Evolutionary conservation across 2,113 vertebrate genomes (phyloP), one percentile per base, ranked within the genome.

Genomic region (Tiliqua scincoides): DNA sequence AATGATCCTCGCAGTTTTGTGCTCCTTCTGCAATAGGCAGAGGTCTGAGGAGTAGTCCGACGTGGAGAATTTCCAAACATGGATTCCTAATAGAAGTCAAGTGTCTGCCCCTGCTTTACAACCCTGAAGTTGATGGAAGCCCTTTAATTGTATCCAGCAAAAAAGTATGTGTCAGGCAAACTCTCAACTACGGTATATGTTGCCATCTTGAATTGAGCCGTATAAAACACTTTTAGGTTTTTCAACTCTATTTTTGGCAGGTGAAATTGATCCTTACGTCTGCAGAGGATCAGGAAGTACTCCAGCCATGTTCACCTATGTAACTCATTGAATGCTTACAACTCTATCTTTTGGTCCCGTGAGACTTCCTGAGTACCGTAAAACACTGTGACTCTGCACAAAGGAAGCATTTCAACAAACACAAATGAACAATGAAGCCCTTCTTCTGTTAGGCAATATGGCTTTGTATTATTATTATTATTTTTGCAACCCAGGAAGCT

Each of bases 401-500:
- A 82, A 84, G 3, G 88, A 87, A 91, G 91, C 15, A 4, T 54
- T 32, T n/a, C 67, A 43, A 61, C 57, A 90, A 77, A 70, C 84
- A 21, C 88, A 89, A 74, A 84, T 67, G 73, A 91, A 82, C 67
- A 90, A n/a, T 62, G 7, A 37, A 80, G n/a, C 62, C 37, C 63
- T 79, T 89, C 81, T 84, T 80, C 30, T 88, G 61, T 86, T 82
- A 72, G 0, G 8, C 7, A 82, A 73, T 82, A 17, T 81, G 23
- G 68, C 87, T 52, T 1, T 48, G 6, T 82, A n/a, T n/a, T n/a
- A n/a, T n/a, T n/a, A n/a, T n/a, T n/a, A n/a, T n/a, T 48, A 81
- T 75, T 54, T 91, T 88, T 89, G n/a, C 48, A 79, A 89, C 87
- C 20, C 78, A 72, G 84, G 25, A 57, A 85, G 92, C 89, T 88